Evolutionary conservation across 2,888 invertebrate genomes (phyloP), one percentile per base, ranked within the genome.

Genomic region (Germaria angustata): DNA sequence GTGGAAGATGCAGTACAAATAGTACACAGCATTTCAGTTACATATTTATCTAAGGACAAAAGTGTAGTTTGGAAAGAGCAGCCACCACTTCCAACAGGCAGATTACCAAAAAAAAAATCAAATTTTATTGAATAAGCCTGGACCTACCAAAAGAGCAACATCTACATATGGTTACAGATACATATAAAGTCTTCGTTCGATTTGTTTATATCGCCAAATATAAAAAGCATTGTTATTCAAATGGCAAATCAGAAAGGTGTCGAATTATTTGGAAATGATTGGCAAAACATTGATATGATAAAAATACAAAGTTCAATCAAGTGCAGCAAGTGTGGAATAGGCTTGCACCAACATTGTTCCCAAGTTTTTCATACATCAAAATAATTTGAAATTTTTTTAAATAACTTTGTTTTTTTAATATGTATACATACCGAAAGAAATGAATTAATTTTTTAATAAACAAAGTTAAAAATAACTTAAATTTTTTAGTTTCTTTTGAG

Each of bases 31-130:
- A 5, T 28, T 28, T 28, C 28, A 28, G 28, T 28, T 28, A 28
- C 28, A 28, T 15, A 49, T 32, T 55, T 55, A 32, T 55, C 5
- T 55, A 55, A 55, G 49, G 49, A 49, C 28, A 28, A 28, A 28
- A 28, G 28, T 28, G 28, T 28, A 28, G 28, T 28, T 28, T 28
- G 28, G 28, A 15, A 28, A 55, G 32, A 32, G 53, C 32, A 55
- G 28, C 15, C 32, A 55, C 32, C 28, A 15, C 15, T 55, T 32
- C 8, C 53, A 55, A 8, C 53, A 55, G n/a, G 28, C 28, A 32
- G 17, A 15, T 55, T 32, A 15, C n/a, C 15, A 55, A 55, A 55
- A 55, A 55, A 55, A 55, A 55, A 32, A 55, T 32, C 15, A 55
- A 55, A 32, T 55, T 32, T 55, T 55, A 55, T 55, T 55, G 49